phyloP scores from a whole-genome alignment of 2,797 vertebrate genomes.

The Onychomys arenicola region DNA sequence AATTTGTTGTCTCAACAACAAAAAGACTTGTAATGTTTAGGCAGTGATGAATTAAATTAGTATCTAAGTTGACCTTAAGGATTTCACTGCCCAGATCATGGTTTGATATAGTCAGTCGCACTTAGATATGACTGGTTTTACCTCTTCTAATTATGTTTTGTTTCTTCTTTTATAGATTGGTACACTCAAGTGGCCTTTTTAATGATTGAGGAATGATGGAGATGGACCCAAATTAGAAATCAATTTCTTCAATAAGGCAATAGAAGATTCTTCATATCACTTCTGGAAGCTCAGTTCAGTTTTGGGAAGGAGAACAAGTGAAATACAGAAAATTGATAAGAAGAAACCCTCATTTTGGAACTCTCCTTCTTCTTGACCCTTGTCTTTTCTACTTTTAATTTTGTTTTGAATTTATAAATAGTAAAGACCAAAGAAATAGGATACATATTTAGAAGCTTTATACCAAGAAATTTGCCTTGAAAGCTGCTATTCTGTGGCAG shows the following conservation, averaged over 20 bases:
- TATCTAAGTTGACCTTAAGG: background rate
- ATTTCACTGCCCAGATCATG: slow-evolving; percentile 8
- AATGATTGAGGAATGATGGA: slow-evolving; percentile 65
- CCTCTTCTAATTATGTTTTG: slow-evolving; percentile 19
- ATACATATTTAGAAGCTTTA: slow-evolving; percentile 85
- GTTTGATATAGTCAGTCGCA: slow-evolving; percentile 25
- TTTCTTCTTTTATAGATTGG: slow-evolving; percentile 27
- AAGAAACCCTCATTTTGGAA: slow-evolving; percentile 66
- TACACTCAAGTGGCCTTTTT: slow-evolving; percentile 70
- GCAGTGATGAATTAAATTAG: background rate
- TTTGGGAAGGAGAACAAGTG: slow-evolving; percentile 61
- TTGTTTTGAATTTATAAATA: slow-evolving; percentile 86
- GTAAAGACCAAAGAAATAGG: slow-evolving; percentile 84
- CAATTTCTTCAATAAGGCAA: slow-evolving; percentile 65
- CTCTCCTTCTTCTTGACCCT: slow-evolving; percentile 45
- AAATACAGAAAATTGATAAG: slow-evolving; percentile 71
- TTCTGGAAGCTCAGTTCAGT: slow-evolving; percentile 45
- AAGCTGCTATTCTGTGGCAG: slow-evolving; percentile 83
- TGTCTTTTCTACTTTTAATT: slow-evolving; percentile 81
- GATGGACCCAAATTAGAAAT: slow-evolving; percentile 72
- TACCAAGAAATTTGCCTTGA: slow-evolving; percentile 84
- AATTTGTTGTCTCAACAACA: background rate
- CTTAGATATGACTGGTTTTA: slow-evolving; percentile 34
- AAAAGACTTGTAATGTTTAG: background rate
- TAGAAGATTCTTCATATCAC: slow-evolving; percentile 71